phyloP scores from a whole-genome alignment of 2,797 vertebrate species.

The Aotus griseimembra region DNA sequence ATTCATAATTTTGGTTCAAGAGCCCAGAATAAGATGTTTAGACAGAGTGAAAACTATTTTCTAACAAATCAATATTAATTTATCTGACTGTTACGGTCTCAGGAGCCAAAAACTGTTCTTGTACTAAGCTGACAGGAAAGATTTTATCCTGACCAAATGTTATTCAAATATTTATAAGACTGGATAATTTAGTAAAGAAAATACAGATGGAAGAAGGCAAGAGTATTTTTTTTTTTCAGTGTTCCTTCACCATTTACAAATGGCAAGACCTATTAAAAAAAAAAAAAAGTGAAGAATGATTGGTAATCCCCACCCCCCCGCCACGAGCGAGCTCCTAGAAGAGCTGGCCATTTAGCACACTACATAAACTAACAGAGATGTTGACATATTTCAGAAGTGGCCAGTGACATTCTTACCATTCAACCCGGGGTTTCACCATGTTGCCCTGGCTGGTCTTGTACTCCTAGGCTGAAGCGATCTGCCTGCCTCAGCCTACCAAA shows the following conservation, averaged over 20 bases:
- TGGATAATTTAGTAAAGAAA: conserved; percentile 86
- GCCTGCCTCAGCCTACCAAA: not conserved
- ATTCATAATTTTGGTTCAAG: conserved; percentile 82
- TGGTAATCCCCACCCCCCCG: not conserved
- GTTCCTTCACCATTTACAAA: conserved; percentile 68
- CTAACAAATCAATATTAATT: conserved; percentile 88
- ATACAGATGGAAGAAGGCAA: conserved; percentile 82
- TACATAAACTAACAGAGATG: not conserved
- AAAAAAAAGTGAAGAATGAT: conserved; percentile 16
- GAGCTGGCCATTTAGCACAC: not conserved
- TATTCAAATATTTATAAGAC: conserved; percentile 87
- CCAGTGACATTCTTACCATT: not conserved
- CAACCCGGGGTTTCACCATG: not conserved
- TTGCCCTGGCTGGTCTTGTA: not conserved
- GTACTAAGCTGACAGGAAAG: conserved; percentile 82
- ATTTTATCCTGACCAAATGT: conserved; percentile 86
- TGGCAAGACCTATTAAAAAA: conserved; percentile 67
- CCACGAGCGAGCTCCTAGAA: not conserved
- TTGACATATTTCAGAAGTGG: not conserved
- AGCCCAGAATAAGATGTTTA: conserved; percentile 79
- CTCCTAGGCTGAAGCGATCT: not conserved
- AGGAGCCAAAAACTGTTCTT: conserved; percentile 82
- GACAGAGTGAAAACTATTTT: conserved; percentile 85
- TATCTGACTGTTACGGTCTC: conserved; percentile 84
- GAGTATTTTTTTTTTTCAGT: conserved; percentile 34